These are phyloP conservation scores for Chaitophorus viminalis DNA, from an alignment of 2,888 invertebrate genomes.

Conservation along the genomic window DNA sequence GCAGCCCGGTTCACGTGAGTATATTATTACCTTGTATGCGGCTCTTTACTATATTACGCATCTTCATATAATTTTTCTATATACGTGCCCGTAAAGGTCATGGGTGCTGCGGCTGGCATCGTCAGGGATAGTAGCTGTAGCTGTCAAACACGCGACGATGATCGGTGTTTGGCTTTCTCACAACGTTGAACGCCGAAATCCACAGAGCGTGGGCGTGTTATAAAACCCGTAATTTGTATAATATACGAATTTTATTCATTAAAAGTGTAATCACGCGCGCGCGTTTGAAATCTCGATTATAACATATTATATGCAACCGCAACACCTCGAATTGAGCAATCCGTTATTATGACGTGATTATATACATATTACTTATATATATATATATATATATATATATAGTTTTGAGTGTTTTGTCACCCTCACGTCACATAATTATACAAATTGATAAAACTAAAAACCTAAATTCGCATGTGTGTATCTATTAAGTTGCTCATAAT, in stretches of 20 bases:
- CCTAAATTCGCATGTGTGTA: too few species aligned
- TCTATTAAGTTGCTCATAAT: too few species aligned
- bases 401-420: background rate
- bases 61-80: background rate
- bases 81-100: background rate
- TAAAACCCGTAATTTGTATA: constrained; percentile 37
- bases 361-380: too few species aligned
- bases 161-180: constrained; percentile 25
- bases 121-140: background rate
- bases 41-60: too few species aligned
- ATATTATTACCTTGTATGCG: too few species aligned
- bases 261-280: too few species aligned
- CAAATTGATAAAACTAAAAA: too few species aligned
- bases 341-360: background rate
- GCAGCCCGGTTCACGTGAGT: too few species aligned
- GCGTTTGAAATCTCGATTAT: constrained; percentile 12
- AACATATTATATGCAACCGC: background rate
- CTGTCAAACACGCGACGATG: constrained; percentile 16
- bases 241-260: too few species aligned
- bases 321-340: background rate
- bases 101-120: background rate
- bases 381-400: too few species aligned
- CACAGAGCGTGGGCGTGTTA: constrained; percentile 22
- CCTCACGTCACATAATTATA: too few species aligned
- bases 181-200: constrained; percentile 4